Conservation (phyloP, 2,113 vertebrate genomes). For the Ptilonorhynchus violaceus region DNA sequence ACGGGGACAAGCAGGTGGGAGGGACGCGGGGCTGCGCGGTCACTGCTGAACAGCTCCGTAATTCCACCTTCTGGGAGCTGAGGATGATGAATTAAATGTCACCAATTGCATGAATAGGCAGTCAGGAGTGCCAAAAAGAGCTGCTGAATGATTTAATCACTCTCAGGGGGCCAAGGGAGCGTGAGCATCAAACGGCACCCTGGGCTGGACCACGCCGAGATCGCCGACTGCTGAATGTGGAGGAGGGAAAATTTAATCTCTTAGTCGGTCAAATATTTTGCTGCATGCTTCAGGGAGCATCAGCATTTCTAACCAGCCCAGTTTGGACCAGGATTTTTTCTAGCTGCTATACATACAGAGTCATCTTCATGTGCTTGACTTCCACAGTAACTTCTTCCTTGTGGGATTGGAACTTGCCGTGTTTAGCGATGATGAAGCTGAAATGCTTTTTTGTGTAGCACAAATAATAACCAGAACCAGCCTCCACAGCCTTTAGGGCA, state of each 20-base stretch:
- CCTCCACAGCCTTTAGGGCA: background rate
- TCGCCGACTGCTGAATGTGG: background rate
- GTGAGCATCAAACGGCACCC: background rate
- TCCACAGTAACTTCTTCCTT: background rate
- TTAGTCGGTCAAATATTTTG: background rate
- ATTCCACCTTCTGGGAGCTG: background rate
- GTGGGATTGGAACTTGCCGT: background rate
- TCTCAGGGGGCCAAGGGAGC: background rate
- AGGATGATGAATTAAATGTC: slow-evolving; percentile 41
- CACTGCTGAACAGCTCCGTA: background rate
- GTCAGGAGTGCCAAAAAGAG: background rate
- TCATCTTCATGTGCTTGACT: background rate
- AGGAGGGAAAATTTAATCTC: background rate
- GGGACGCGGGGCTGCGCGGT: background rate
- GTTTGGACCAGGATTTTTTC: background rate
- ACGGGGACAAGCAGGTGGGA: background rate
- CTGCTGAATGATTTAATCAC: background rate
- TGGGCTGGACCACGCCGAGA: rapidly evolving
- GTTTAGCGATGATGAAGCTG: background rate
- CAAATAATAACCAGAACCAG: background rate
- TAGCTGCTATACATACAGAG: background rate
- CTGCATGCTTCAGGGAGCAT: background rate
- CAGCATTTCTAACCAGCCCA: background rate
- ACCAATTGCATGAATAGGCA: background rate
- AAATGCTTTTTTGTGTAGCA: background rate